A percentile compares a stretch with the other conserved stretches of the same genome.
These are phyloP conservation scores for Thyatira batis DNA, from an alignment of 2,888 invertebrate species.

Conservation along the genomic window DNA sequence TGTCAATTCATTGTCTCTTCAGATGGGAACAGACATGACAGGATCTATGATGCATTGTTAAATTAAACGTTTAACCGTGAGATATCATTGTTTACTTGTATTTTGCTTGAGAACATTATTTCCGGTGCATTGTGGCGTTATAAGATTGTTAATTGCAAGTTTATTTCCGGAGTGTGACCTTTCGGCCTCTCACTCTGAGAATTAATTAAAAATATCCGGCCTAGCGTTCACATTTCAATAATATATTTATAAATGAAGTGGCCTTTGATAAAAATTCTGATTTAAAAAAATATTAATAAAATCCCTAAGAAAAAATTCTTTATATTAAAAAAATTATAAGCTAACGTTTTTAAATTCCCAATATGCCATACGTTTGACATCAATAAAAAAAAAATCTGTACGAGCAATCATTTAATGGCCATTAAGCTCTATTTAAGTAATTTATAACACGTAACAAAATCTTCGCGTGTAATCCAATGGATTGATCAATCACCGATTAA, in stretches of 20 bases:
- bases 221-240: neutral
- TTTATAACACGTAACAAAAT: neutral
- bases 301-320: no score
- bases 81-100: constrained; percentile 45
- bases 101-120: constrained; percentile 25
- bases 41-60: constrained; percentile 47
- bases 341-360: no score
- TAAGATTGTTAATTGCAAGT: constrained; percentile 17
- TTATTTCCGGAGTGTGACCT: neutral
- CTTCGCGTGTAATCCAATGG: neutral
- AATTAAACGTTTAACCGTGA: constrained; percentile 36
- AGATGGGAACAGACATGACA: constrained; percentile 26
- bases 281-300: no score
- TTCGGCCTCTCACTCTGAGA: neutral
- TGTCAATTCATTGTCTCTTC: neutral
- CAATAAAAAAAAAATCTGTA: neutral
- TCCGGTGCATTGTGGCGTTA: constrained; percentile 40
- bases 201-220: neutral
- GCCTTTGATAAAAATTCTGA: neutral
- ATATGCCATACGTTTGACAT: neutral
- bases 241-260: neutral
- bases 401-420: neutral
- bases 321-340: no score
- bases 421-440: neutral
- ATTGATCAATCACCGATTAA: constrained; percentile 14